Evolutionary conservation across 2,797 vertebrate genomes (phyloP).

Genomic region (Masticophis lateralis): DNA sequence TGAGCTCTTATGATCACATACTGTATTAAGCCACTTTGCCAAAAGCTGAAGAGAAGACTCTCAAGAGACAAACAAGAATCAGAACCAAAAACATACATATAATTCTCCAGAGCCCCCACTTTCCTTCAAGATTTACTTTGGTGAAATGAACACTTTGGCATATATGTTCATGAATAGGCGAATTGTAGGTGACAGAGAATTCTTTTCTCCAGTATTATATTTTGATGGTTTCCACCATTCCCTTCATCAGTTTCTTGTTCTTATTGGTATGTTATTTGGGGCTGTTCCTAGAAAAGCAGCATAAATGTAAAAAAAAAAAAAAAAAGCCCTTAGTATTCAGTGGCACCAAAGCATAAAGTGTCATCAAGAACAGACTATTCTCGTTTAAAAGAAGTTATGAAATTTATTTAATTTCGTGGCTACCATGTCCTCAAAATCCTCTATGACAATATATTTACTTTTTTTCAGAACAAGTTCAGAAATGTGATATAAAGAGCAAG

Average conservation of each 20-base stretch:
- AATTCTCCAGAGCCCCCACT: neutral
- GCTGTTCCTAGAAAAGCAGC: neutral
- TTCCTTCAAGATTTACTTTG: neutral
- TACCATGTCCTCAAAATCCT: neutral
- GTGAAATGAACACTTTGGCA: neutral
- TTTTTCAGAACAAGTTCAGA: neutral
- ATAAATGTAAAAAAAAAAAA: neutral
- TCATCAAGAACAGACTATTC: neutral
- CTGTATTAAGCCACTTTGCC: neutral
- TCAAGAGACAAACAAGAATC: neutral
- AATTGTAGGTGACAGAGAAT: neutral
- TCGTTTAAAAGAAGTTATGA: neutral
- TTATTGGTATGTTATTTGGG: neutral
- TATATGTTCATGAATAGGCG: neutral
- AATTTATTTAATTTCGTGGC: neutral
- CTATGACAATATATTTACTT: neutral
- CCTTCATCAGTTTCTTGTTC: neutral
- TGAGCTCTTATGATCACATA: neutral
- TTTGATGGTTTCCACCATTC: neutral
- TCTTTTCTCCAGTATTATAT: neutral
- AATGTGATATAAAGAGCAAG: neutral
- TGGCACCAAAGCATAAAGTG: neutral
- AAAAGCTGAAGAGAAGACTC: neutral
- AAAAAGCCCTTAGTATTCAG: neutral
- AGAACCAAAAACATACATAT: neutral